phyloP scores from a whole-genome alignment of 2,888 invertebrate genomes.

The Hypolimnas misippus region DNA sequence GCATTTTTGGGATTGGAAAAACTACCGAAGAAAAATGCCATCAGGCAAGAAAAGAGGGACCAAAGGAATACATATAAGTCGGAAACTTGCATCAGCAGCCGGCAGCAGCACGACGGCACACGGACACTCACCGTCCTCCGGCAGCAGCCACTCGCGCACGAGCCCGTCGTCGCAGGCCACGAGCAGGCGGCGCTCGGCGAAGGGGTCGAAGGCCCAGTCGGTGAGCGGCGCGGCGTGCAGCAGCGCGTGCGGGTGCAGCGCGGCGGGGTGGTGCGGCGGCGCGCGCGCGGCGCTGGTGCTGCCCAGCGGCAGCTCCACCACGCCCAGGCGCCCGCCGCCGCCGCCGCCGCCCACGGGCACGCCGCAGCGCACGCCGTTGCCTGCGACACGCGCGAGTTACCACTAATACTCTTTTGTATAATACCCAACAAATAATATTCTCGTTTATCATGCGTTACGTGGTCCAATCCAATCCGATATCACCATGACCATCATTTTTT shows the following conservation, averaged over 20 bases:
- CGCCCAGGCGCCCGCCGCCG: slow-evolving; percentile 84
- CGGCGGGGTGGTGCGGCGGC: slow-evolving; percentile 87
- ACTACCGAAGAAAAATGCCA: no score
- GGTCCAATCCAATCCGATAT: no score
- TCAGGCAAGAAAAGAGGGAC: no score
- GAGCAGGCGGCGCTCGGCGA: slow-evolving; percentile 90
- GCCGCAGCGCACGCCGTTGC: slow-evolving; percentile 93
- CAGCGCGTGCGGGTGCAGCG: slow-evolving; percentile 94
- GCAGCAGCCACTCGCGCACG: slow-evolving; percentile 91
- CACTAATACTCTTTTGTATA: neutral
- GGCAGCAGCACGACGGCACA: no score
- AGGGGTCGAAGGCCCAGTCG: slow-evolving; percentile 98
- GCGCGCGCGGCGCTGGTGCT: slow-evolving; percentile 53
- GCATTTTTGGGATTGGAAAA: no score
- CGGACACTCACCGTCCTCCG: slow-evolving; percentile 81
- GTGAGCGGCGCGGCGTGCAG: slow-evolving; percentile 95
- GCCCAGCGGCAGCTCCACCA: slow-evolving; percentile 88
- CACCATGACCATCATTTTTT: no score
- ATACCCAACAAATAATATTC: no score
- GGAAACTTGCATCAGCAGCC: no score
- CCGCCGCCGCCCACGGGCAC: slow-evolving; percentile 93
- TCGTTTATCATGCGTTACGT: no score
- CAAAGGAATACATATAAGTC: no score
- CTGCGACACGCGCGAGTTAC: slow-evolving; percentile 63
- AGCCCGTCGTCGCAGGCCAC: slow-evolving; percentile 96